These are phyloP conservation scores for Crax fasciolata DNA, from an alignment of 2,797 vertebrate species.

Conservation along the genomic window DNA sequence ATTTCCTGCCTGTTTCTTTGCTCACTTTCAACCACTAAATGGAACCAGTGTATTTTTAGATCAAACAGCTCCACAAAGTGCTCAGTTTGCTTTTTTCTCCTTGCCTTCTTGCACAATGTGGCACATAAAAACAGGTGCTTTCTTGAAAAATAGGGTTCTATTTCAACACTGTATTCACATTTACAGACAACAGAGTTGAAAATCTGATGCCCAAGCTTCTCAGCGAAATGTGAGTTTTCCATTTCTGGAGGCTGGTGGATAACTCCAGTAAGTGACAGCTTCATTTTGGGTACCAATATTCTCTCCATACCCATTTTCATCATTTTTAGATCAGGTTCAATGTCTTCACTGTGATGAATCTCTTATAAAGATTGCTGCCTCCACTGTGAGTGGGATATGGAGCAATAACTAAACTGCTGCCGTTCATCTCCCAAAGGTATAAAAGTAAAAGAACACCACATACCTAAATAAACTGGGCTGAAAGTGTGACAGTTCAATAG, in stretches of 20 bases:
- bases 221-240: slow-evolving; percentile 18
- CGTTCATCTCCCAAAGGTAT: slow-evolving; percentile 73
- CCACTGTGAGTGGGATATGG: neutral
- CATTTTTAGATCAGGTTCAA: slow-evolving; percentile 66
- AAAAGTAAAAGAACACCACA: slow-evolving; percentile 62
- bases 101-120: neutral
- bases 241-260: slow-evolving; percentile 56
- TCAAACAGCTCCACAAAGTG: neutral
- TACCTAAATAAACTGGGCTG: slow-evolving; percentile 65
- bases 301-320: slow-evolving; percentile 49
- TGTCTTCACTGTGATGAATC: slow-evolving; percentile 59
- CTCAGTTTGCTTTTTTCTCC: neutral
- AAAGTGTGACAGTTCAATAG: slow-evolving; percentile 72
- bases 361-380: slow-evolving; percentile 64
- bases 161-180: neutral
- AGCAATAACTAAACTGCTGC: slow-evolving; percentile 61
- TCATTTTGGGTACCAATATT: slow-evolving; percentile 67
- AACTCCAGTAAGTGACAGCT: slow-evolving; percentile 65
- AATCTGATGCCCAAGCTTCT: slow-evolving; percentile 19
- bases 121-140: neutral
- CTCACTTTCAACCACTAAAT: neutral
- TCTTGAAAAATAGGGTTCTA: neutral
- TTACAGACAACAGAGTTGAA: neutral
- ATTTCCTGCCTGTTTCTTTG: neutral
- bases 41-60: neutral